Evolutionary conservation across 1,140 invertebrate species (phyloP), one percentile per base, ranked within the genome.

Genomic region (Rhopalosiphum maidis): DNA sequence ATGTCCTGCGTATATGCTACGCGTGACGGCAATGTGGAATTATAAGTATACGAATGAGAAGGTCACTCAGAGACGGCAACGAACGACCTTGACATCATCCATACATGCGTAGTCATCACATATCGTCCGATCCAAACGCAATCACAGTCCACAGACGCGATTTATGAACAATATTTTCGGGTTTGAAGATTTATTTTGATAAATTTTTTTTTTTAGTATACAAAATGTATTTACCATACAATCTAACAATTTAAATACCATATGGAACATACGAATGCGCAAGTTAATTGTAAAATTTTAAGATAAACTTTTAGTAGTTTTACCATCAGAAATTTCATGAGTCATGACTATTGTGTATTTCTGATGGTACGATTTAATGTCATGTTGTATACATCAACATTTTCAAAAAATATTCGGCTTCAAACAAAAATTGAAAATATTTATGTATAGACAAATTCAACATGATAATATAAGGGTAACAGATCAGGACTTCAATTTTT

Each of bases 51-150:
- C 22, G 35, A 23, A 46, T 46, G 46, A 48, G 37, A 87, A 35
- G 87, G 87, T 55, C 35, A 55, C 23, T 23, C n/a, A 18, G 22
- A 15, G 54, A 90, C 54, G 88, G 54, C 88, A 90, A 90, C 37
- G 88, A 90, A 90, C 88, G 88, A 9, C 88, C 88, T 90, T 90
- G 88, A 90, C 88, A 89, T 89, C 23, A 87, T n/a, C 30, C 48
- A 30, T 46, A 37, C 41, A 86, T 46, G 46, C 15, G 15, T 15
- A 51, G 15, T 51, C 48, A 30, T 30, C 55, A 60, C 55, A 60
- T 30, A 60, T 89, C 35, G 41, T 90, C 35, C 23, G 2, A 30
- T 55, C 22, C 83, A 25, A 82, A 82, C n/a, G 77, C 25, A 82
- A 35, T 5, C 77, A 37, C 21, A n/a, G 4, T n/a, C 15, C 77